Evolutionary conservation across 2,888 invertebrate genomes (phyloP).

Genomic region (Lumbricus terrestris): DNA sequence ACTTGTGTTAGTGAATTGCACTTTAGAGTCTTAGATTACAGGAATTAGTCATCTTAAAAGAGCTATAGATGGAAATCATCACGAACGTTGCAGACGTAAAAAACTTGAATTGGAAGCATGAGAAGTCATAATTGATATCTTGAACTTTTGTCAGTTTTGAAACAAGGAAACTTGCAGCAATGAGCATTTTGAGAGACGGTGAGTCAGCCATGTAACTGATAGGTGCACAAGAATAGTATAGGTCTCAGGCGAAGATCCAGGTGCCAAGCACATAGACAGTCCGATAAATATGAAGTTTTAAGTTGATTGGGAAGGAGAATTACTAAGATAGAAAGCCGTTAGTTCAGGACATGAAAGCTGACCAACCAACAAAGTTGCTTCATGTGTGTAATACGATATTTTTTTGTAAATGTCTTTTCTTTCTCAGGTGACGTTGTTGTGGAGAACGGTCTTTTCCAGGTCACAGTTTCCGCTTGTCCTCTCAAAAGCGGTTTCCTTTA

Average conservation of each 20-base stretch:
- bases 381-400: not conserved
- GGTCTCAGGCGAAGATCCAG: too few relatives aligned
- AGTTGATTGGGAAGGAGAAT: not conserved
- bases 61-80: not conserved
- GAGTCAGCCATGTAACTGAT: too few relatives aligned
- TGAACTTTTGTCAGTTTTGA: too few relatives aligned
- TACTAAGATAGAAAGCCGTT: not conserved
- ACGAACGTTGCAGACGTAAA: not conserved
- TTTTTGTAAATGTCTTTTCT: not conserved
- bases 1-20: too few relatives aligned
- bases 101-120: not conserved
- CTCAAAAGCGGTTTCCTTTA: not conserved
- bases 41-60: not conserved
- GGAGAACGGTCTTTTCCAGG: conserved; percentile 5
- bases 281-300: too few relatives aligned
- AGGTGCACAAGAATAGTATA: too few relatives aligned
- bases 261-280: too few relatives aligned
- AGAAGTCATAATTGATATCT: not conserved
- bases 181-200: too few relatives aligned
- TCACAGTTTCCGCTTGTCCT: not conserved
- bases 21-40: not conserved
- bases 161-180: too few relatives aligned
- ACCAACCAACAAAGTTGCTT: too few relatives aligned
- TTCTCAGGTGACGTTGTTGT: not conserved
- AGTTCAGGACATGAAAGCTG: not conserved